Evolutionary conservation across 2,113 vertebrate genomes (phyloP), one percentile per base, ranked within the genome.

Genomic region (Salvelinus alpinus): DNA sequence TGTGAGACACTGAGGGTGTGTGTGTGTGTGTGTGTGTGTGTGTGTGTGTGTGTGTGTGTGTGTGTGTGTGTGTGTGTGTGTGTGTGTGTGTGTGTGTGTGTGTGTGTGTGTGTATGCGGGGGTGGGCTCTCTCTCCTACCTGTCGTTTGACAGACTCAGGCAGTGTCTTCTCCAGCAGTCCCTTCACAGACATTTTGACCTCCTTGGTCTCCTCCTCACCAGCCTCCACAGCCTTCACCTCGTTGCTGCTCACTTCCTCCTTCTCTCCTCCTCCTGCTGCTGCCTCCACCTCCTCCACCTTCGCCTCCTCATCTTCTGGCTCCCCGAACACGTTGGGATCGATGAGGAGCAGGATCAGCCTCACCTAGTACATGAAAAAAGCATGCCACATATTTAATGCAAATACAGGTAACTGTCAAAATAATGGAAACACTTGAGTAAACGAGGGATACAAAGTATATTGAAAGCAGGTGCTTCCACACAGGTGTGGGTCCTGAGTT

Each of bases 91-190:
- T 31, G 25, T 27, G 1, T 27, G 60, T 64, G 24, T 64, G 20
- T 24, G 24, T 18, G 51, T 57, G 14, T 18, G 54, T 8, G 18
- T 69, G 34, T 62, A 27, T 80, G 24, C 1, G 22, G 1, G 22
- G 34, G 60, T 4, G 9, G 29, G 38, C 47, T 3, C 44, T 70
- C 51, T 59, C 67, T 27, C 14, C 34, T 87, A 98, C 97, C 97
- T 99, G 96, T 57, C 92, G 94, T 79, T 99, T 99, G 84, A 99
- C 97, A 2, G 97, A 95, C 86, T 99, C 97, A 0, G 97, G 96
- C 77, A 99, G 90, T 5, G 95, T 95, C 86, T 96, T 99, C 91
- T 97, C 96, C 90, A 99, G 80, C 76, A 99, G 94, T 57, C 97
- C 96, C 82, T 93, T 97, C 22, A 88, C 67, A 0, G 90, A 91